A percentile compares a stretch with the other conserved stretches of the same genome.
Evolutionary conservation across 2,113 vertebrate species (phyloP).

Genomic region (Ochotona princeps): DNA sequence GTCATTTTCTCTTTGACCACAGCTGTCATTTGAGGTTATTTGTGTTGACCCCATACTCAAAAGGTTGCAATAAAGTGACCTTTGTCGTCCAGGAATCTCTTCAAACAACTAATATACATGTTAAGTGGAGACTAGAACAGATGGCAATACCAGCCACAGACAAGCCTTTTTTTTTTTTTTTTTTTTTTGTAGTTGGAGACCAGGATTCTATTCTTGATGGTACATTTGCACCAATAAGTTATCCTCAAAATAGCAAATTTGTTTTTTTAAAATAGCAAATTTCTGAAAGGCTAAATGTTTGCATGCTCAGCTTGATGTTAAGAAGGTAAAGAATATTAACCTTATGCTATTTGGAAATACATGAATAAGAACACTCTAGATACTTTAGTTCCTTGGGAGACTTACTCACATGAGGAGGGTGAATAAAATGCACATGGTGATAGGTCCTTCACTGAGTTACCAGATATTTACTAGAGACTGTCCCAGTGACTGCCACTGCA

Average conservation of each 20-base stretch:
- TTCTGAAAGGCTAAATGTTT: neutral
- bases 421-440: neutral
- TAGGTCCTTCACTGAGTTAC: neutral
- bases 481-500: neutral
- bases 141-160: slow-evolving; percentile 46
- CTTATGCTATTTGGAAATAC: neutral
- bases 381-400: neutral
- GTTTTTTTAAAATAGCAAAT: neutral
- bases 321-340: neutral
- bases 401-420: neutral
- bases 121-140: slow-evolving; percentile 68
- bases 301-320: neutral
- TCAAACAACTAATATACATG: slow-evolving; percentile 76
- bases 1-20: slow-evolving; percentile 73
- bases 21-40: slow-evolving; percentile 71
- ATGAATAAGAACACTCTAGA: neutral
- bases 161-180: slow-evolving; percentile 42
- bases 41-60: slow-evolving; percentile 56
- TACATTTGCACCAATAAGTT: neutral
- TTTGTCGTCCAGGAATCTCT: slow-evolving; percentile 65
- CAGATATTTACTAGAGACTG: neutral
- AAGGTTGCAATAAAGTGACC: slow-evolving; percentile 70
- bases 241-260: neutral
- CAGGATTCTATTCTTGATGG: neutral
- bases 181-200: slow-evolving; percentile 14